A percentile compares a stretch with the other conserved stretches of the same genome.
Conservation (phyloP, 2,113 vertebrate species). For the Amblyornis subalaris region DNA sequence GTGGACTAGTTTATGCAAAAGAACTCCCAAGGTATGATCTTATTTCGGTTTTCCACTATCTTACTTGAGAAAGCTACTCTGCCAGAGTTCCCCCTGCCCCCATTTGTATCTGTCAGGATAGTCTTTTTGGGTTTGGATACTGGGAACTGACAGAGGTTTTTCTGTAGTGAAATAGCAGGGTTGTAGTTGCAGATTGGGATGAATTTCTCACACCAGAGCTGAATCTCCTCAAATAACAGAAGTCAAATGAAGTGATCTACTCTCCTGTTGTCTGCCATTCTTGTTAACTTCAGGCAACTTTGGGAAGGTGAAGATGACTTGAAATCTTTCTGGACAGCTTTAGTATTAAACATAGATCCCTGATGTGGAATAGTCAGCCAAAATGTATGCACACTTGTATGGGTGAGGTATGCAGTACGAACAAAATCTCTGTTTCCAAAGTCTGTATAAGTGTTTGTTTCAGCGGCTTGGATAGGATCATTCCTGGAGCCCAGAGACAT, state of each 20-base stretch:
- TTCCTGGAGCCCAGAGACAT: neutral
- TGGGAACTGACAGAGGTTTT: neutral
- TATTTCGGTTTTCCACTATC: neutral
- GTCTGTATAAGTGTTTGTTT: neutral
- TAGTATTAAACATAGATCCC: neutral
- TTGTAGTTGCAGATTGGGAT: neutral
- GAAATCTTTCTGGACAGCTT: neutral
- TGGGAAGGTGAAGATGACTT: neutral
- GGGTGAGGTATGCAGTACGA: neutral
- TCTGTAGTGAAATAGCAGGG: neutral
- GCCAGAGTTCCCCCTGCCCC: neutral
- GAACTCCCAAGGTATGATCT: neutral
- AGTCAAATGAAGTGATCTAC: neutral
- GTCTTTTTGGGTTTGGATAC: neutral
- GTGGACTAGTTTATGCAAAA: neutral
- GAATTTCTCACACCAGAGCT: neutral
- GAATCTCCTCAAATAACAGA: neutral
- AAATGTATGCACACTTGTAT: rapidly evolving
- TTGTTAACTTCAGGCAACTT: neutral
- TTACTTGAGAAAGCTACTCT: neutral
- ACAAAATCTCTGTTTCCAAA: neutral
- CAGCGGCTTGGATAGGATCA: neutral
- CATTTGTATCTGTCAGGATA: neutral
- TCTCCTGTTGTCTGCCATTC: neutral
- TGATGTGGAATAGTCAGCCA: neutral